Percentiles rank a stretch among this genome's conserved stretches.
These are phyloP conservation scores for Poliocrania exsul DNA, from an alignment of 2,797 vertebrate genomes.

Conservation along the genomic window DNA sequence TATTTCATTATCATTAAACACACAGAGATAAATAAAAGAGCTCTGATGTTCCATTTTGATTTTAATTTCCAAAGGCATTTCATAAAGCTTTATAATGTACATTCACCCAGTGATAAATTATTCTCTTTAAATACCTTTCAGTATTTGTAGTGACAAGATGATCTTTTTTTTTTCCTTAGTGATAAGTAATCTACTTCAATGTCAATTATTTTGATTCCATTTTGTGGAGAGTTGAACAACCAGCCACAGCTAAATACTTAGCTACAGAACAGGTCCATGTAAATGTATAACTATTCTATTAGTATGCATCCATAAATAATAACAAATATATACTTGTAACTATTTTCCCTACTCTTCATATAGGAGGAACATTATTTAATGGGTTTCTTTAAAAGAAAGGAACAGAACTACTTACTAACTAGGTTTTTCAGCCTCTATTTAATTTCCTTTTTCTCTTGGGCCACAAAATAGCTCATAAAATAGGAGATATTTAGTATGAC, in stretches of 20 bases:
- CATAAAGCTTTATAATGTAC: neutral
- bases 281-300: neutral
- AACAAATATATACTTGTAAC: neutral
- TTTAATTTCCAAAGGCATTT: slow-evolving; percentile 21
- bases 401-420: neutral
- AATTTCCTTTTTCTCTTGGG: slow-evolving; percentile 51
- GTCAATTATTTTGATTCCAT: neutral
- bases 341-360: neutral
- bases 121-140: slow-evolving; percentile 8
- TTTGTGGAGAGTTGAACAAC: neutral
- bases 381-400: slow-evolving; percentile 4
- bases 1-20: neutral
- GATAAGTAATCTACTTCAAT: neutral
- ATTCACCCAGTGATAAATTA: neutral
- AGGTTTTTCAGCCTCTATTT: slow-evolving; percentile 38
- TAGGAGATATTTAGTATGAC: slow-evolving; percentile 62
- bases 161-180: slow-evolving; percentile 7
- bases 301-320: neutral
- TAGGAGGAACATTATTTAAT: neutral
- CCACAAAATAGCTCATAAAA: slow-evolving; percentile 63
- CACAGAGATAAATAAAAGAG: neutral
- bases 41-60: neutral
- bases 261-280: neutral
- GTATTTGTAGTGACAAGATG: neutral
- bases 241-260: neutral